Percentiles rank a stretch among this genome's conserved stretches.
phyloP scores from a whole-genome alignment of 2,888 invertebrate genomes.

The Andrena praecox region DNA sequence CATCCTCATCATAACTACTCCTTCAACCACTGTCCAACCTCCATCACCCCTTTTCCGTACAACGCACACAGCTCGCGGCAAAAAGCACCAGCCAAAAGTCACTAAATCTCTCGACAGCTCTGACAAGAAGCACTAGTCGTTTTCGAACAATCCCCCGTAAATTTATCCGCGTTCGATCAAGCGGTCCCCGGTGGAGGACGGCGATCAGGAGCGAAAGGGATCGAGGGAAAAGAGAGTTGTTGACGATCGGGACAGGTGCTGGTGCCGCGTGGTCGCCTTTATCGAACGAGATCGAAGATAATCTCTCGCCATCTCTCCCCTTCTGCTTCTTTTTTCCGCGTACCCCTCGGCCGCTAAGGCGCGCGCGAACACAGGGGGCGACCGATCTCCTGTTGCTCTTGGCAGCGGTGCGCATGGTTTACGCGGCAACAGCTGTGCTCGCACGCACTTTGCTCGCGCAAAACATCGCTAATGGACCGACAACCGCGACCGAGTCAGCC shows the following conservation, averaged over 20 bases:
- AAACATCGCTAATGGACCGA: slow-evolving; percentile 81
- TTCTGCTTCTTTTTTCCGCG: slow-evolving; percentile 4
- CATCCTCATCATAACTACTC: too few relatives aligned
- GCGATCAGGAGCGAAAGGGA: background rate
- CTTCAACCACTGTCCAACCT: too few relatives aligned
- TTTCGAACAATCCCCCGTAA: slow-evolving; percentile 42
- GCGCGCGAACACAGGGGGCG: slow-evolving; percentile 29
- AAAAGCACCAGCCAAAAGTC: slow-evolving; percentile 17
- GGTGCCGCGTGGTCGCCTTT: slow-evolving; percentile 20
- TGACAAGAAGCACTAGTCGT: slow-evolving; percentile 9
- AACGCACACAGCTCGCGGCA: background rate
- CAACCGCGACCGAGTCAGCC: slow-evolving; percentile 67
- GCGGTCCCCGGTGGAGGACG: slow-evolving; percentile 21
- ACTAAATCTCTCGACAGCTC: slow-evolving; percentile 10
- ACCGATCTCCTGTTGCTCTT: slow-evolving; percentile 71
- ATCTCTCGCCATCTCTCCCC: slow-evolving; percentile 51
- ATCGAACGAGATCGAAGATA: slow-evolving; percentile 65
- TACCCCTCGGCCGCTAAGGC: slow-evolving; percentile 1
- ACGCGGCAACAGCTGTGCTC: slow-evolving; percentile 79
- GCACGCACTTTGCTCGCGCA: slow-evolving; percentile 78
- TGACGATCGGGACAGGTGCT: slow-evolving; percentile 49
- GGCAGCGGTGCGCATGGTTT: slow-evolving; percentile 75
- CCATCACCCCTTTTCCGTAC: background rate
- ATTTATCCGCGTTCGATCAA: slow-evolving; percentile 47
- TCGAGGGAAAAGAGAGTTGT: slow-evolving; percentile 37